These are phyloP conservation scores for Meteorus colon DNA, from an alignment of 2,888 invertebrate species.

Conservation along the genomic window DNA sequence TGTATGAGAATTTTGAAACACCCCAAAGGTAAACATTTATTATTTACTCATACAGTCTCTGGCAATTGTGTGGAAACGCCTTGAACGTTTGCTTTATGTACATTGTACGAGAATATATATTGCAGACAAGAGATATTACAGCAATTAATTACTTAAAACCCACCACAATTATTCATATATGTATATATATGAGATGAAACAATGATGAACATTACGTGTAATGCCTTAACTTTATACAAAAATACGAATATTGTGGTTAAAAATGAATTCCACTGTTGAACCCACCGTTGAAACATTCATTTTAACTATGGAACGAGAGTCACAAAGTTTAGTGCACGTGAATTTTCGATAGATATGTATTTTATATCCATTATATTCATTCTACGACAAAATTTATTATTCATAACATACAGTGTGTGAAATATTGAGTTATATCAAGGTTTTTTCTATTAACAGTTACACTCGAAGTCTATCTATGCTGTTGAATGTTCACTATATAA, in stretches of 20 bases:
- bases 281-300: background rate
- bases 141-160: slow-evolving; percentile 46
- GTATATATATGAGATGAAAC: background rate
- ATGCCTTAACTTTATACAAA: background rate
- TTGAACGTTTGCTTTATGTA: slow-evolving; percentile 32
- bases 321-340: no score
- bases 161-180: background rate
- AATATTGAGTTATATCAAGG: no score
- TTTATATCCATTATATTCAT: no score
- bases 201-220: background rate
- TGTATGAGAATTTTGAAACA: background rate
- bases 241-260: background rate
- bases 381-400: no score
- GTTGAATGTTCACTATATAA: no score
- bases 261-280: background rate
- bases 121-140: slow-evolving; percentile 34
- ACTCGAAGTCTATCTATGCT: no score
- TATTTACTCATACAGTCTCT: slow-evolving; percentile 28
- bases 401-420: no score
- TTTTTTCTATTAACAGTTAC: no score
- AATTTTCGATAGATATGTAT: no score
- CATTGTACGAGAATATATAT: slow-evolving; percentile 38
- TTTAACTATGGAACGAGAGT: no score
- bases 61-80: slow-evolving; percentile 30
- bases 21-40: slow-evolving; percentile 29